Percentiles rank a stretch among this genome's conserved stretches.
Evolutionary conservation across 2,113 vertebrate species (phyloP).

Genomic region (Xiphophorus hellerii): DNA sequence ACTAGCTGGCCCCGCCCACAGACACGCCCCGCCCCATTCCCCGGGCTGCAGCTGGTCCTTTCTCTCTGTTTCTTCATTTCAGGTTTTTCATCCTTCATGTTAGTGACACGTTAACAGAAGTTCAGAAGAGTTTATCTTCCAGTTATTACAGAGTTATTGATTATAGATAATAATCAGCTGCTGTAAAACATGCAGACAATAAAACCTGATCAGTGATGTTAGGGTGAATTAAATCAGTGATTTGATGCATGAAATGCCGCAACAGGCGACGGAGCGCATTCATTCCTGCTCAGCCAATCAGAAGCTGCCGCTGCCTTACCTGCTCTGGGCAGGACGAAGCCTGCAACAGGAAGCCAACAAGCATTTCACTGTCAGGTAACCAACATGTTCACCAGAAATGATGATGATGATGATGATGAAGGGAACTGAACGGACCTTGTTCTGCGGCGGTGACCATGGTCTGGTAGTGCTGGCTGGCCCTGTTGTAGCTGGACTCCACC

Average conservation of each 20-base stretch:
- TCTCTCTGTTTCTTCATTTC: too few relatives aligned
- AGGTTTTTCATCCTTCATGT: background rate
- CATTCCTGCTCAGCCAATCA: conserved; percentile 36
- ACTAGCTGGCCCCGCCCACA: too few relatives aligned
- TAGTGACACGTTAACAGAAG: background rate
- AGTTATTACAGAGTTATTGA: background rate
- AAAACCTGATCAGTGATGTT: conserved; percentile 26
- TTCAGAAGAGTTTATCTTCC: background rate
- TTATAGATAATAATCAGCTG: conserved; percentile 14
- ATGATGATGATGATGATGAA: background rate
- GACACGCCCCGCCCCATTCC: too few relatives aligned
- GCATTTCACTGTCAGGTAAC: conserved; percentile 51
- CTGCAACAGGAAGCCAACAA: conserved; percentile 77
- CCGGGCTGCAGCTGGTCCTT: too few relatives aligned
- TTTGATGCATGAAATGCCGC: conserved; percentile 7
- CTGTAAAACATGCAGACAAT: conserved; percentile 47
- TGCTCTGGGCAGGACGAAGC: conserved; percentile 59
- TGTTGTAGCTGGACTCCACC: conserved; percentile 85
- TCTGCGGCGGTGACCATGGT: conserved; percentile 86
- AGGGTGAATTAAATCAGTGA: conserved; percentile 16
- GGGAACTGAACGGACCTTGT: conserved; percentile 81
- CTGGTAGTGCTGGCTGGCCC: conserved; percentile 87
- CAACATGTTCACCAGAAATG: conserved; percentile 15
- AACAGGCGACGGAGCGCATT: background rate
- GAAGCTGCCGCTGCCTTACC: conserved; percentile 60